Evolutionary conservation across 2,888 invertebrate species (phyloP).

Genomic region (Machimus rusticus): DNA sequence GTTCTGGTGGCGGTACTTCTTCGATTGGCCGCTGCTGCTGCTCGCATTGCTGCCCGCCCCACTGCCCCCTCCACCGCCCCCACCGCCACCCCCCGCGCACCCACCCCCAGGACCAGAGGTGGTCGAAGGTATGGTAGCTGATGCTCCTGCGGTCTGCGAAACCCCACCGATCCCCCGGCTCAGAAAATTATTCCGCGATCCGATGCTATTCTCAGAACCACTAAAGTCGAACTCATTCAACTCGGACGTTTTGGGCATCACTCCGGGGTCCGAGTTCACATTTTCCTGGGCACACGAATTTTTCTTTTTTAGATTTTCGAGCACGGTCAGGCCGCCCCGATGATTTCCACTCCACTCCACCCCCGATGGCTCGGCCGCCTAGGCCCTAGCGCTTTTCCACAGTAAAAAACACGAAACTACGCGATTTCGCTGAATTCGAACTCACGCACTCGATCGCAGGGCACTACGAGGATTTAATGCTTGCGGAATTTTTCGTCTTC

Average conservation of each 20-base stretch:
- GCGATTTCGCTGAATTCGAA: not conserved
- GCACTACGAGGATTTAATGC: not conserved
- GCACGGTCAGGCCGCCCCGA: not conserved
- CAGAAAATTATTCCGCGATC: conserved; percentile 58
- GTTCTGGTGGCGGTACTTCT: conserved; percentile 62
- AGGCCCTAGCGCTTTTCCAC: not conserved
- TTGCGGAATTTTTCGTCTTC: conserved; percentile 28
- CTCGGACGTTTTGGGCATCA: conserved; percentile 57
- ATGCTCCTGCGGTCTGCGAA: conserved; percentile 22
- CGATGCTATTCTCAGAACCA: conserved; percentile 60
- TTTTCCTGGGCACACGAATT: not conserved
- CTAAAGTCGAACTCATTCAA: conserved; percentile 63
- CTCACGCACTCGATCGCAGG: not conserved
- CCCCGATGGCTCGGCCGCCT: not conserved
- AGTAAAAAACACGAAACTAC: not conserved
- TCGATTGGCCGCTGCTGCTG: conserved; percentile 49
- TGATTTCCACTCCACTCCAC: not conserved
- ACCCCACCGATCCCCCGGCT: conserved; percentile 41
- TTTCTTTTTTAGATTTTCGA: not conserved
- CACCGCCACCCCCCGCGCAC: conserved; percentile 48
- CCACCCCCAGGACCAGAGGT: conserved; percentile 50
- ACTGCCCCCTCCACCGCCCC: conserved; percentile 47
- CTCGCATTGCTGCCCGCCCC: conserved; percentile 33
- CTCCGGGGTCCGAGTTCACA: conserved; percentile 40
- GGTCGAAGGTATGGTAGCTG: conserved; percentile 33